Evolutionary conservation across 2,797 vertebrate species (phyloP).

Genomic region (Trachurus trachurus): DNA sequence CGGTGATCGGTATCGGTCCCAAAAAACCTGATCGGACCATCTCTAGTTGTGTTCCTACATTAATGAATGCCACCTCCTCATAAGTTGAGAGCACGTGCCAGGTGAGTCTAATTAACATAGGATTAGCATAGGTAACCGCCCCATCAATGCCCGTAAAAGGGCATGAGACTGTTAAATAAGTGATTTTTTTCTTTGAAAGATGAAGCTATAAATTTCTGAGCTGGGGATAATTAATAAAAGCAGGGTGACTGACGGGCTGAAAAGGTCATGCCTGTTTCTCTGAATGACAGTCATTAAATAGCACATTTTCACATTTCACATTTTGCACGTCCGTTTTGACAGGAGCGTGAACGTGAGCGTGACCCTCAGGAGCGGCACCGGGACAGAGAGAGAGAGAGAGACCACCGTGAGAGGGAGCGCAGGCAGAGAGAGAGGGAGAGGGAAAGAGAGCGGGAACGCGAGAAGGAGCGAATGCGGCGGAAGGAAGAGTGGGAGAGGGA

Average conservation of each 20-base stretch:
- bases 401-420: constrained; percentile 91
- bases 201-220: background rate
- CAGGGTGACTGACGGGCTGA: too few species aligned
- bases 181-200: background rate
- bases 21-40: too few species aligned
- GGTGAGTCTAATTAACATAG: too few species aligned
- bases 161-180: too few species aligned
- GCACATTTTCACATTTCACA: too few species aligned
- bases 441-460: constrained; percentile 89
- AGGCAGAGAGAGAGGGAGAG: constrained; percentile 86
- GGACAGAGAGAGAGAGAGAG: constrained; percentile 92
- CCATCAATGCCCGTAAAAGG: too few species aligned
- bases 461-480: constrained; percentile 93
- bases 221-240: too few species aligned
- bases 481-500: constrained; percentile 90
- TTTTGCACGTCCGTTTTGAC: background rate
- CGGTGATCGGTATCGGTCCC: too few species aligned
- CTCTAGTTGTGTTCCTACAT: too few species aligned
- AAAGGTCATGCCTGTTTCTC: background rate
- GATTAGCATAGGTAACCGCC: too few species aligned
- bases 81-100: too few species aligned
- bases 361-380: constrained; percentile 88
- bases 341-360: constrained; percentile 91
- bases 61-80: too few species aligned
- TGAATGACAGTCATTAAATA: background rate